These are phyloP conservation scores for Lasioglossum pauxillum DNA, from an alignment of 2,888 invertebrate genomes.

Conservation along the genomic window DNA sequence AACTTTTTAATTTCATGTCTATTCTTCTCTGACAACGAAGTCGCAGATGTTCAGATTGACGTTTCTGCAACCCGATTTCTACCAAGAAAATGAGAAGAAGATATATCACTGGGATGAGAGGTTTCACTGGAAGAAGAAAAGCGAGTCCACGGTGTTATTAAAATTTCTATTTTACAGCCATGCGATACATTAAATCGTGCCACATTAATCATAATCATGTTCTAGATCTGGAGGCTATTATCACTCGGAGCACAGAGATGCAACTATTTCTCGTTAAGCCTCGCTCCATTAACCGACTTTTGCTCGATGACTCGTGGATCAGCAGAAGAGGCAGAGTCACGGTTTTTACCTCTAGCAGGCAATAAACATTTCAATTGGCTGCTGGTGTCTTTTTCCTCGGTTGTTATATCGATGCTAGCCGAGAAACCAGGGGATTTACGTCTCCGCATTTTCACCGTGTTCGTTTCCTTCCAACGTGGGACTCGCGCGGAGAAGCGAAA, in stretches of 20 bases:
- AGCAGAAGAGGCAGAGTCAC: background rate
- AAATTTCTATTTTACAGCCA: background rate
- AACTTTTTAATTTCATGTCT: too few species aligned
- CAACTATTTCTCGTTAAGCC: background rate
- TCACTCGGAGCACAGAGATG: background rate
- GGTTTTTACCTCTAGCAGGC: slow-evolving; percentile 3
- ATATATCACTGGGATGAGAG: background rate
- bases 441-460: slow-evolving; percentile 42
- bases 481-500: slow-evolving; percentile 48
- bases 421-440: background rate
- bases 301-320: background rate
- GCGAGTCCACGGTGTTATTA: background rate
- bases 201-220: background rate
- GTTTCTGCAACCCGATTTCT: slow-evolving; percentile 1
- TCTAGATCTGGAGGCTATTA: background rate
- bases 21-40: too few species aligned
- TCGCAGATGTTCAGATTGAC: background rate
- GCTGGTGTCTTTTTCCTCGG: background rate
- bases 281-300: slow-evolving; percentile 10
- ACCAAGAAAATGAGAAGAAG: background rate
- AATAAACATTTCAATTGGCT: background rate
- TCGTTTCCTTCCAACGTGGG: slow-evolving; percentile 37
- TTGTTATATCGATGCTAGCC: background rate
- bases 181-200: slow-evolving; percentile 1
- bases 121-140: background rate